Conservation (phyloP, 2,888 invertebrate species). For the Protophormia terraenovae region DNA sequence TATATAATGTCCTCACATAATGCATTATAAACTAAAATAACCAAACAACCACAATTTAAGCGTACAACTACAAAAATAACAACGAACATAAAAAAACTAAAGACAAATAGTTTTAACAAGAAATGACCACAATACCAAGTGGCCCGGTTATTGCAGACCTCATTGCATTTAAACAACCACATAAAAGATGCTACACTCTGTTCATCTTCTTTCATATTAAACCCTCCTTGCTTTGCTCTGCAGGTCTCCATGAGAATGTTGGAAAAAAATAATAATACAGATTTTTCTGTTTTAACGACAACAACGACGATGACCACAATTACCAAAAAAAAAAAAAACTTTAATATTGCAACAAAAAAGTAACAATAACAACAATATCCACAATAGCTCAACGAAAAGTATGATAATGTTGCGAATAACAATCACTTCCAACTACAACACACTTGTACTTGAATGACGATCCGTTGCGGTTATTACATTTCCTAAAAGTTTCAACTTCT, state of each 20-base stretch:
- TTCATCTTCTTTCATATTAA: neutral
- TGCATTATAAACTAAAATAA: constrained; percentile 56
- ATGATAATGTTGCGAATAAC: constrained; percentile 42
- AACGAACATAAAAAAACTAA: constrained; percentile 1
- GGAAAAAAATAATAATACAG: neutral
- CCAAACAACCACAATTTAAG: constrained; percentile 50
- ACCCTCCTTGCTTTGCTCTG: neutral
- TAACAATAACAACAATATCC: neutral
- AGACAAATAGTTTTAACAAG: constrained; percentile 60
- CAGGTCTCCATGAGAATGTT: neutral
- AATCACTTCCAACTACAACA: constrained; percentile 40
- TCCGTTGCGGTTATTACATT: constrained; percentile 63
- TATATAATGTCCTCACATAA: constrained; percentile 63
- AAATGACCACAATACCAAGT: constrained; percentile 62
- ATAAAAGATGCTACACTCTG: constrained; percentile 36
- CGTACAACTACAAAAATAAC: constrained; percentile 18
- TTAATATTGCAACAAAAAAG: constrained; percentile 29
- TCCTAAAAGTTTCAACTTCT: constrained; percentile 12
- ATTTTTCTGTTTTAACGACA: constrained; percentile 38
- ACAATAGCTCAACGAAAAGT: constrained; percentile 5
- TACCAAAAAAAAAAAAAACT: constrained; percentile 61
- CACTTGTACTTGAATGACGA: constrained; percentile 44
- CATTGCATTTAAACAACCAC: constrained; percentile 26
- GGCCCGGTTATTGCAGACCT: constrained; percentile 35
- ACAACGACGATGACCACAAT: constrained; percentile 57